Evolutionary conservation across 2,113 vertebrate genomes (phyloP).

Genomic region (Carettochelys insculpta): DNA sequence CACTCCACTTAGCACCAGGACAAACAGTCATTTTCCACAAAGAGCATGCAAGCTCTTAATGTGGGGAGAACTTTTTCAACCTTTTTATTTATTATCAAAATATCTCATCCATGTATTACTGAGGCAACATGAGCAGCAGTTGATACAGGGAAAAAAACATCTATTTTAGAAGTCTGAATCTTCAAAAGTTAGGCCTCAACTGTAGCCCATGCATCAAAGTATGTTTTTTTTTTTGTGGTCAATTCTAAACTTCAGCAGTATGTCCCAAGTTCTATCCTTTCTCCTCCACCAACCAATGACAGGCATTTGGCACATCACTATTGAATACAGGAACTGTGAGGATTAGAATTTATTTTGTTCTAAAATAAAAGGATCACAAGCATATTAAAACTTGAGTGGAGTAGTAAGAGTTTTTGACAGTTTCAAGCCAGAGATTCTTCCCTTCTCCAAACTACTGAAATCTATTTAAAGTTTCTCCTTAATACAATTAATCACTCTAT

Average conservation of each 20-base stretch:
- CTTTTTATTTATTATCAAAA: background rate
- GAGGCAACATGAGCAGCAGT: background rate
- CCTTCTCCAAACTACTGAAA: background rate
- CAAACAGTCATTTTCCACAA: background rate
- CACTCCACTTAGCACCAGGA: background rate
- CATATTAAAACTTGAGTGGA: background rate
- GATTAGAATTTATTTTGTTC: background rate
- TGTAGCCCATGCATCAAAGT: background rate
- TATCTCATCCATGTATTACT: background rate
- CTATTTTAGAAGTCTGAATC: background rate
- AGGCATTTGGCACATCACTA: background rate
- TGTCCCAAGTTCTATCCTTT: background rate
- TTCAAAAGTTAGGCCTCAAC: background rate
- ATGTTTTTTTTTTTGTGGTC: background rate
- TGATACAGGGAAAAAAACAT: background rate
- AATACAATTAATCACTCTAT: background rate
- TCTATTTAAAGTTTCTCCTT: background rate
- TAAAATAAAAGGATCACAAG: background rate
- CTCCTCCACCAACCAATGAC: background rate
- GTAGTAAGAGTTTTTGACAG: background rate
- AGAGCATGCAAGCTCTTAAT: background rate
- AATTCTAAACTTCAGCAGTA: background rate
- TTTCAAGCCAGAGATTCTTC: background rate
- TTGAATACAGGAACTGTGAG: background rate
- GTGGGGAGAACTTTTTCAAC: background rate